Base-by-base conservation (phyloP, 2,113 vertebrate genomes). In the Ariopsis seemanni region DNA sequence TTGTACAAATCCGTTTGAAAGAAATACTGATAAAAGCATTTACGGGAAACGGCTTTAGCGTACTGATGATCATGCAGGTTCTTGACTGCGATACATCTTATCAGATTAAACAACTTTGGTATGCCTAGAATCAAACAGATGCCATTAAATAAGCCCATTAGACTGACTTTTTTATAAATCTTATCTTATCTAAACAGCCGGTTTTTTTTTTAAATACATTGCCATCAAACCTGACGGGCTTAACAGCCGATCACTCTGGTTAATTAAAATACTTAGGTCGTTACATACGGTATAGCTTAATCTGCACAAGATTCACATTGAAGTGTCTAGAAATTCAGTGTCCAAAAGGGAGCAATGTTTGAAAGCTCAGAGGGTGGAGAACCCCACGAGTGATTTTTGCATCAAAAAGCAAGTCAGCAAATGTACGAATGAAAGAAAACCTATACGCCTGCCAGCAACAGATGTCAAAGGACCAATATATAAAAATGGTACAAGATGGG, bases 41-140 rank as follows among this genome's bases (percentile, higher is more conserved):
- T 52, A 79, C 53, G 55, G 20, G 17, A 80, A 60, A 83, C n/a
- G 12, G 25, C 74, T 53, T 55, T 60, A 55, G 74, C 67, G 53
- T 48, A 34, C 87, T 81, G 50, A 50, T 34, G 48, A 55, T 30
- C 30, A 30, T 30, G 30, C 30, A 30, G 30, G 30, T 1, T 30
- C 30, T 30, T 30, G 30, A 30, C 30, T 30, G 30, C 30, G 30
- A 30, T 30, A 30, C 1, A 80, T 48, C n/a, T 50, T 71, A 20
- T 82, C 82, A 22, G 15, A 71, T 81, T 30, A 87, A 84, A 57
- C 42, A 50, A 80, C 77, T 85, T 89, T 89, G 88, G 85, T 85
- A 82, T 82, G 34, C 20, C 72, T 53, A 67, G 72, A 83, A 63
- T 65, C 58, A 78, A 30, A 83, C 81, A n/a, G 80, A 52, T 58